Evolutionary conservation across 2,113 vertebrate genomes (phyloP).

Genomic region (Actinemys pallida): DNA sequence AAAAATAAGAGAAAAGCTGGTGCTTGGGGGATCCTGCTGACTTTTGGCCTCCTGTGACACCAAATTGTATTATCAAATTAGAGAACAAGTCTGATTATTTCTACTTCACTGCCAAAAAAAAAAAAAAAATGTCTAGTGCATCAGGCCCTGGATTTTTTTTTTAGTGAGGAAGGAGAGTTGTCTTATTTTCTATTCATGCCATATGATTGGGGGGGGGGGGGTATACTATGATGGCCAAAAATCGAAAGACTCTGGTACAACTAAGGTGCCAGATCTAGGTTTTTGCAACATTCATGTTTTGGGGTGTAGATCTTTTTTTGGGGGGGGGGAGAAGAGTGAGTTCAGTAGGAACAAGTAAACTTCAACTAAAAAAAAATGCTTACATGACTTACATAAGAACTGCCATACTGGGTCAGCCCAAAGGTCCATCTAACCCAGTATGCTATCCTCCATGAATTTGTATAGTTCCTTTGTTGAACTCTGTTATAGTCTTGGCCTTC

Average conservation of each 20-base stretch:
- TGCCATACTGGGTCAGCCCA: no score
- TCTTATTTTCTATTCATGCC: background rate
- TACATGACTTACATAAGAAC: background rate
- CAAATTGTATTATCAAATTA: conserved; percentile 25
- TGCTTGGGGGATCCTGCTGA: background rate
- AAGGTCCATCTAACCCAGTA: no score
- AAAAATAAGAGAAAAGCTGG: background rate
- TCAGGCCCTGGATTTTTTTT: background rate
- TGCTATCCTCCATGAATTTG: no score
- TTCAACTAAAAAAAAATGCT: background rate
- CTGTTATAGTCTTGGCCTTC: no score
- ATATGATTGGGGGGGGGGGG: background rate
- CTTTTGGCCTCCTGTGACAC: conserved; percentile 17
- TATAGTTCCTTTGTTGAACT: no score
- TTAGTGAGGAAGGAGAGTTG: no score
- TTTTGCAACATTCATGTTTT: fast-evolving
- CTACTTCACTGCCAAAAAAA: background rate
- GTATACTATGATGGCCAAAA: fast-evolving
- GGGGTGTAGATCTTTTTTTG: background rate
- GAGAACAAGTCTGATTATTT: background rate
- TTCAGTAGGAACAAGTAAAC: fast-evolving
- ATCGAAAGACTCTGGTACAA: background rate
- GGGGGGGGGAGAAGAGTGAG: no score
- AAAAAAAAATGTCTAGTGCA: background rate
- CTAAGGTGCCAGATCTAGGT: fast-evolving